These are phyloP conservation scores for Stigmatopora argus DNA, from an alignment of 2,113 vertebrate genomes.

Conservation along the genomic window DNA sequence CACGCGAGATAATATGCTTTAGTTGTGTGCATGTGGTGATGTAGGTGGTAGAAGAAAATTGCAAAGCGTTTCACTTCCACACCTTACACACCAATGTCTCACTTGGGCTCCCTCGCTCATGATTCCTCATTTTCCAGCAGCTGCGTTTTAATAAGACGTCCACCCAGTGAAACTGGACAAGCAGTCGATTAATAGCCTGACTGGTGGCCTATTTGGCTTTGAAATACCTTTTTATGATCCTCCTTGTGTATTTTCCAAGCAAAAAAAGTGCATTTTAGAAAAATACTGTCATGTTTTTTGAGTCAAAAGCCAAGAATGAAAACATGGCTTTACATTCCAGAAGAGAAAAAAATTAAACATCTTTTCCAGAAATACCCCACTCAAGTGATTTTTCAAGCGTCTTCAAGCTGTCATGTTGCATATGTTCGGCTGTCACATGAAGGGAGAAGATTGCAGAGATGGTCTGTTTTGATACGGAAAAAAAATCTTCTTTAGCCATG, in stretches of 20 bases:
- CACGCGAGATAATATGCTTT: too few species aligned
- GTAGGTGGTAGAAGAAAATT: constrained; percentile 6
- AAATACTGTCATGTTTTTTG: not conserved
- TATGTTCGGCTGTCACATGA: constrained; percentile 1
- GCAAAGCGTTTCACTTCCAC: constrained; percentile 4
- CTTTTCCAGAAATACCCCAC: not conserved
- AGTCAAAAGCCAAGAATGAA: not conserved
- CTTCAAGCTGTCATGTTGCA: not conserved
- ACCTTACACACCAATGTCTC: constrained; percentile 8
- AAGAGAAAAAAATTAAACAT: not conserved
- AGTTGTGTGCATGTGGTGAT: not conserved
- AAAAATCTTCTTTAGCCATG: not conserved
- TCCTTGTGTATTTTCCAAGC: not conserved
- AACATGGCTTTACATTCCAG: not conserved
- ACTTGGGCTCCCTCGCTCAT: constrained; percentile 3
- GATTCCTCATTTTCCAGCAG: constrained; percentile 14
- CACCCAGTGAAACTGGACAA: constrained; percentile 6
- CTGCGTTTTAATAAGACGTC: constrained; percentile 14
- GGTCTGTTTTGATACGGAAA: not conserved
- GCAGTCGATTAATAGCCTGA: constrained; percentile 1
- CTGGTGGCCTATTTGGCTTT: not conserved
- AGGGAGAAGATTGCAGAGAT: not conserved
- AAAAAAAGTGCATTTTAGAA: not conserved
- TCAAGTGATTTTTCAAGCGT: not conserved
- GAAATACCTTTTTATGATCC: constrained; percentile 4